These are phyloP conservation scores for Ciconia stormi DNA, from an alignment of 2,113 vertebrate species.

Conservation along the genomic window DNA sequence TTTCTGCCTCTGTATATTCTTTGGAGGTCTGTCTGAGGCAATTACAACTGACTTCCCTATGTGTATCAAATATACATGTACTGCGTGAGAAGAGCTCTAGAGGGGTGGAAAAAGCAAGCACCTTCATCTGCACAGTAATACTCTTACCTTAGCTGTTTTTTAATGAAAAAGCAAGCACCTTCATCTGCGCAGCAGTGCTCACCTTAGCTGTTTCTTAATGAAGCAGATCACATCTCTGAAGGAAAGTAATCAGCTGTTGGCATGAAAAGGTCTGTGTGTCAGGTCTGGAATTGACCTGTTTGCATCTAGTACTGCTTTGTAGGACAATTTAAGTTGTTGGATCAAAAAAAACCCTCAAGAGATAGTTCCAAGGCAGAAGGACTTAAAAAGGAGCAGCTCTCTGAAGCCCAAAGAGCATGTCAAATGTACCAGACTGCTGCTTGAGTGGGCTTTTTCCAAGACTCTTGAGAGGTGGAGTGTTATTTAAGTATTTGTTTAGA, in stretches of 20 bases:
- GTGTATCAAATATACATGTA: not conserved
- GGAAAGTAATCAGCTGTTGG: not conserved
- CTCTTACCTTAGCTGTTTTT: not conserved
- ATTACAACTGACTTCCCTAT: not conserved
- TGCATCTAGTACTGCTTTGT: not conserved
- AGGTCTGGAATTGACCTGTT: not conserved
- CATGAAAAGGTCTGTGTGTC: not conserved
- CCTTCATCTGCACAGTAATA: not conserved
- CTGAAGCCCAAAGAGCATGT: not conserved
- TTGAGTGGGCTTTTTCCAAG: not conserved
- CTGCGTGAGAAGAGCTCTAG: not conserved
- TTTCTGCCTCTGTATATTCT: not conserved
- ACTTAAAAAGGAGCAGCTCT: not conserved
- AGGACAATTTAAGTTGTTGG: not conserved
- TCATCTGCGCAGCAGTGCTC: not conserved
- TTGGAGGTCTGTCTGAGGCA: not conserved
- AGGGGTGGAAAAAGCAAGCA: not conserved
- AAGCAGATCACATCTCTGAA: not conserved
- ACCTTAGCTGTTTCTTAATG: not conserved
- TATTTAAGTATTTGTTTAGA: conserved; percentile 53
- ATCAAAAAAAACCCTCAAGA: not conserved
- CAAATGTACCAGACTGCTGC: not conserved
- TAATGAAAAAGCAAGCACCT: not conserved
- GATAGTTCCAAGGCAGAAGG: not conserved
- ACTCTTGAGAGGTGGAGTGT: conserved; percentile 16